Base-by-base conservation (phyloP, 2,797 vertebrate genomes). In the Sebastes cheni region DNA sequence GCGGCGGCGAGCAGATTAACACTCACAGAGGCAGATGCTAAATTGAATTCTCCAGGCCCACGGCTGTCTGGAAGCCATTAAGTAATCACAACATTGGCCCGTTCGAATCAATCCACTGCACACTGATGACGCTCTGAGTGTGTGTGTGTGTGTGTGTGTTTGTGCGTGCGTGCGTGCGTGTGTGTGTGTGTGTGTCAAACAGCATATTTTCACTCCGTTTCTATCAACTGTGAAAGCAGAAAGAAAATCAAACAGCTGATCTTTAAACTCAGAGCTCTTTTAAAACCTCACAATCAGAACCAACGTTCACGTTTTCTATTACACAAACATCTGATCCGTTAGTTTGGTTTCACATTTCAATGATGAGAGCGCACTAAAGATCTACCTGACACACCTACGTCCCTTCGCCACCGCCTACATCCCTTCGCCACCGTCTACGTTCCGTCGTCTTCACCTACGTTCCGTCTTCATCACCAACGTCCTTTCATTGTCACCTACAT, bases 41-140 rank as follows among this genome's bases (percentile, higher is more conserved):
- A 97, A 97, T 96, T 96, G 95, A 97, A 97, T 97, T 96, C 96
- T 96, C 95, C 94, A 96, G 96, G 94, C 96, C 34, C 93, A 93
- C 93, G 87, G 94, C 96, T 96, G 96, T 96, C 96, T 96, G 95
- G 96, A 97, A 97, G 94, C 95, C 96, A 97, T 97, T 97, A 97
- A 97, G 95, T 96, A 97, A 97, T 97, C 96, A 96, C 95, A 96
- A 95, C 95, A 95, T 95, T 96, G 96, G 93, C 93, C 95, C 94
- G 95, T 94, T 96, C 61, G 13, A 97, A 97, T 97, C 97, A 96
- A 96, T 96, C 96, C 95, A 94, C 90, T 91, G 92, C 83, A 50
- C 76, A 67, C 68, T 30, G 64, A 29, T 46, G 42, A 46, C 3
- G 9, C 68, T 72, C 5, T 18, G 3, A 27, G 61, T 22, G 30